Percentiles rank a stretch among this genome's conserved stretches.
Evolutionary conservation across 2,888 invertebrate genomes (phyloP).

Genomic region (Protophormia terraenovae): DNA sequence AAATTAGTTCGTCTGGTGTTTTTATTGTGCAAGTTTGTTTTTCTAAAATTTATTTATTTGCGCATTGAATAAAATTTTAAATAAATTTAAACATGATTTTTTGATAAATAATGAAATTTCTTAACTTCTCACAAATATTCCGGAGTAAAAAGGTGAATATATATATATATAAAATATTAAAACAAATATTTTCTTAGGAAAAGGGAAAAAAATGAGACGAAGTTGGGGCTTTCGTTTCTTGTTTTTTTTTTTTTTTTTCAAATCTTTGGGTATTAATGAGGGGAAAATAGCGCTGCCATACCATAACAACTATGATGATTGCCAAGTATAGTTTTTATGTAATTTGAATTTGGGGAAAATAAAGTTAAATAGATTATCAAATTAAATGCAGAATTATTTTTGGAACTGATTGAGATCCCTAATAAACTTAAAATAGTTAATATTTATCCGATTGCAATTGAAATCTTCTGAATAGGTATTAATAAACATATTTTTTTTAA

Average conservation of each 20-base stretch:
- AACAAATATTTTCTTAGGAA: not conserved
- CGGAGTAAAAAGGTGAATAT: not conserved
- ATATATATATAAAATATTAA: not conserved
- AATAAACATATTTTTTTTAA: too few species aligned
- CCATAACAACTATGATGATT: not conserved
- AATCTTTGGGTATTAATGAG: slow-evolving; percentile 7
- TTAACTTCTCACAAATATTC: not conserved
- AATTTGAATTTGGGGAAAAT: not conserved
- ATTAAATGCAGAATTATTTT: too few species aligned
- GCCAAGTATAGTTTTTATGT: not conserved
- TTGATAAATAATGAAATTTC: not conserved
- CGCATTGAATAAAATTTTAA: not conserved
- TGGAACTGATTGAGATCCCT: too few species aligned
- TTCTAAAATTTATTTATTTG: not conserved
- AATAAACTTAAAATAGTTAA: too few species aligned
- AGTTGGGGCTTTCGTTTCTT: slow-evolving; percentile 52
- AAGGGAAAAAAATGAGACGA: slow-evolving; percentile 36
- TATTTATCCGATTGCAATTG: too few species aligned
- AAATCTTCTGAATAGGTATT: too few species aligned
- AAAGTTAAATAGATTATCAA: too few species aligned
- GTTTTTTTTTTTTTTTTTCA: slow-evolving; percentile 17
- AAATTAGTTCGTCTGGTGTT: slow-evolving; percentile 53
- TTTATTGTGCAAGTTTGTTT: slow-evolving; percentile 20
- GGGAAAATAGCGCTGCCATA: slow-evolving; percentile 12
- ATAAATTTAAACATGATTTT: slow-evolving; percentile 8